Evolutionary conservation across 2,888 invertebrate species (phyloP), one percentile per base, ranked within the genome.

Genomic region (Harpalus rufipes): DNA sequence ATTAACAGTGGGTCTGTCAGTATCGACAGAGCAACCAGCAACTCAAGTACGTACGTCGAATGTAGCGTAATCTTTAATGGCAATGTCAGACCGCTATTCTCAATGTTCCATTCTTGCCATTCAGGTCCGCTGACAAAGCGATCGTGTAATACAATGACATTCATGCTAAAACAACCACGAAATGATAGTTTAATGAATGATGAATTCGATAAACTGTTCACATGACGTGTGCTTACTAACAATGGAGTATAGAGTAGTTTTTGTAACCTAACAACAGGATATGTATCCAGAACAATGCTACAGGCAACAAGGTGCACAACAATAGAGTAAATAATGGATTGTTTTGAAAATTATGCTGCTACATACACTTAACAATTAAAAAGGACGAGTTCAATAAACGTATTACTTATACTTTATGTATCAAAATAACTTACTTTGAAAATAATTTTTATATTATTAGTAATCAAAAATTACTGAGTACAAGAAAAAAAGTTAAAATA

Each of bases 101-200:
- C 32, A 74, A 41, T 44, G 72, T 12, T 14, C 72, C 18, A 39
- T 68, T 68, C 68, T n/a, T 39, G 12, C 68, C 18, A 74, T 74
- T 74, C 72, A 74, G 14, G 44, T 39, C 18, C 3, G 41, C 41
- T 18, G 44, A 44, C 72, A 74, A 18, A 16, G 72, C 44, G 72
- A 10, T 44, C 44, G 44, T 74, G 72, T 74, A 8, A 18, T 51
- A 74, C 72, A 74, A 44, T 74, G 72, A 16, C 16, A 74, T 74
- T 74, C 72, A 18, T 44, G 41, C 16, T 41, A 44, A 41, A 74
- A 74, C 44, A 74, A 74, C 68, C 18, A 41, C 16, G 44, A 74
- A 74, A 44, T 74, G 72, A 44, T 74, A 44, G 72, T 44, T 74
- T 41, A 68, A 44, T 44, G 72, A 74, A 74, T 44, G 16, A 16